Conservation (phyloP, 1,140 invertebrate species). For the Tetramorium simillimum region DNA sequence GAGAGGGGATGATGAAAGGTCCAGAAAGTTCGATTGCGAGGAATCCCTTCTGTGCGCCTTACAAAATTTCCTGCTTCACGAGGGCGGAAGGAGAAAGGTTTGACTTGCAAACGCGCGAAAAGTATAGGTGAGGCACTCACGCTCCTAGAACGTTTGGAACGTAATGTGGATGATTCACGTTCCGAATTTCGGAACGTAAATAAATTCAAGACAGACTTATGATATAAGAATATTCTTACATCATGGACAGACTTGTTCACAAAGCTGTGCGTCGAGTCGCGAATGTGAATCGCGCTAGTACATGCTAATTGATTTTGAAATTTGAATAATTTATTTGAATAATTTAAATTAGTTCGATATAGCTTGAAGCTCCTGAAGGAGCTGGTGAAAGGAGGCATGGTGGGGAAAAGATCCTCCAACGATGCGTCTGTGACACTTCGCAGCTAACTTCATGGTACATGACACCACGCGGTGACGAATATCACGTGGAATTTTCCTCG, state of each 20-base stretch:
- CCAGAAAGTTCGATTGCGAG: not conserved
- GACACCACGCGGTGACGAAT: not conserved
- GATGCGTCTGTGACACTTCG: not conserved
- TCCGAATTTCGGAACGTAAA: not conserved
- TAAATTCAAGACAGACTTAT: not conserved
- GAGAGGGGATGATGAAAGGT: not conserved
- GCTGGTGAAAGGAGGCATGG: not conserved
- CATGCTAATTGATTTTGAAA: not conserved
- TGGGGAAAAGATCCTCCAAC: not conserved
- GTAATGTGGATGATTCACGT: not conserved
- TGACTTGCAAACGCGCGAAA: not conserved
- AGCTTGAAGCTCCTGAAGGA: too few relatives aligned
- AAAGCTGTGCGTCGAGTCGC: too few relatives aligned
- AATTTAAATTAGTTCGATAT: not conserved
- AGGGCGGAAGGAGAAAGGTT: not conserved
- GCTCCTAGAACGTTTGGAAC: not conserved
- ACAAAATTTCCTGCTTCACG: not conserved
- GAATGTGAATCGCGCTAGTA: too few relatives aligned
- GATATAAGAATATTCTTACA: too few relatives aligned
- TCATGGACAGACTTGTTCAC: too few relatives aligned
- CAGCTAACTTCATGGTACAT: not conserved
- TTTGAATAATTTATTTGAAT: not conserved
- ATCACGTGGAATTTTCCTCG: constrained; percentile 5
- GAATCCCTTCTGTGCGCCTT: not conserved
- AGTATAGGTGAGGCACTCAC: not conserved